Conservation (phyloP, 2,888 invertebrate genomes). For the Drosophila mimica region DNA sequence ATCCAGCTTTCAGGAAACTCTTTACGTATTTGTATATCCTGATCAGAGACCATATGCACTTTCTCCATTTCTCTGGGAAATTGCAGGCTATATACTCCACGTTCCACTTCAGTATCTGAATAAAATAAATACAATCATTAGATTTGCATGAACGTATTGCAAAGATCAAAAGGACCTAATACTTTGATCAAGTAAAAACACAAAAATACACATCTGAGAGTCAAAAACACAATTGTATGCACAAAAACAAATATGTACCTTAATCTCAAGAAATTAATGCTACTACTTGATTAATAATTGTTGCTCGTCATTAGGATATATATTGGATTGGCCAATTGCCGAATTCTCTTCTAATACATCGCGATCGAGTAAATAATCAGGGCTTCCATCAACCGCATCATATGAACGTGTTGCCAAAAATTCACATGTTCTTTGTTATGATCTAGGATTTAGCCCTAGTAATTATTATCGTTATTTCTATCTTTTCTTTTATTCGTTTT, state of each 20-base stretch:
- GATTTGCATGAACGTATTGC: too few relatives aligned
- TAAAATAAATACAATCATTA: too few relatives aligned
- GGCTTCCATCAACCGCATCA: constrained; percentile 30
- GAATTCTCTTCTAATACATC: neutral
- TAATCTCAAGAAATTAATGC: constrained; percentile 23
- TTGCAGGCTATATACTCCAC: neutral
- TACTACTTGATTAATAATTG: constrained; percentile 20
- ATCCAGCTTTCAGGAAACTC: constrained; percentile 60
- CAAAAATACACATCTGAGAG: constrained; percentile 1
- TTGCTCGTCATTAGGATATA: constrained; percentile 16
- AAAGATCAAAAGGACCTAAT: too few relatives aligned
- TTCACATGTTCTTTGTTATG: constrained; percentile 21
- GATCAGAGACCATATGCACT: neutral
- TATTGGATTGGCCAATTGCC: neutral
- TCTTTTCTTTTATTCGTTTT: neutral
- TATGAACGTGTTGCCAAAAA: constrained; percentile 45
- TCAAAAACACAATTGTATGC: too few relatives aligned
- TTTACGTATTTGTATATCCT: constrained; percentile 30
- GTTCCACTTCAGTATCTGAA: constrained; percentile 5
- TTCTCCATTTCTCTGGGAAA: neutral
- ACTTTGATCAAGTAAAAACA: neutral
- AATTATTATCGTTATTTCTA: neutral
- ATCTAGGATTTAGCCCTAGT: constrained; percentile 5
- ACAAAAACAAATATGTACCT: constrained; percentile 28
- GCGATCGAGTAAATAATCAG: constrained; percentile 4